Evolutionary conservation across 1,140 invertebrate genomes (phyloP).

Genomic region (Cyrtorhinus lividipennis): DNA sequence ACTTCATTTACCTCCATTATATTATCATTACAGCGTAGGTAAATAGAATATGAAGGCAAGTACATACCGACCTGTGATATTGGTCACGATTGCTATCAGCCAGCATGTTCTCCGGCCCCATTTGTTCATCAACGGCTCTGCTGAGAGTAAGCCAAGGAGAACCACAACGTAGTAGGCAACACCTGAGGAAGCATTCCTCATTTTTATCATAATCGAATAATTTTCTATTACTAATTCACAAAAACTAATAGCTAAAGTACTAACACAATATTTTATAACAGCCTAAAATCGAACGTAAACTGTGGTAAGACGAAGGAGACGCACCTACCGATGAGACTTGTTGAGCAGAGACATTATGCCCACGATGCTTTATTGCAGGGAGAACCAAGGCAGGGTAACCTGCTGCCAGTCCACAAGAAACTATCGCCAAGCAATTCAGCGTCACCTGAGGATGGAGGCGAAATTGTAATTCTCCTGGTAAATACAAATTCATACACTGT

Average conservation of each 20-base stretch:
- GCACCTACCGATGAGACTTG: constrained; percentile 7
- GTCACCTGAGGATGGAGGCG: no score
- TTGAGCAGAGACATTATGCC: not conserved
- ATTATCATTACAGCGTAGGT: no score
- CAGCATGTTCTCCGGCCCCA: not conserved
- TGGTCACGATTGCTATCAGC: not conserved
- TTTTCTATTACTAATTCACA: no score
- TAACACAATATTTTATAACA: no score
- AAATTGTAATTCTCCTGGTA: no score
- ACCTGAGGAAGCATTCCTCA: no score
- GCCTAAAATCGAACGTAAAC: not conserved
- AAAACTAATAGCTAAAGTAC: no score
- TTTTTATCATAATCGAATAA: no score
- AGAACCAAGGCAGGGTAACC: not conserved
- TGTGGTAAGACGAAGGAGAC: not conserved
- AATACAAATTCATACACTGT: no score
- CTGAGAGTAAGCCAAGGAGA: not conserved
- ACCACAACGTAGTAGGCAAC: not conserved
- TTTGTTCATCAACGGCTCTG: not conserved
- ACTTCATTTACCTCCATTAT: no score
- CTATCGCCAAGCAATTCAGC: not conserved
- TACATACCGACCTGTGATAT: not conserved
- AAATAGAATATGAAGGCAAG: no score
- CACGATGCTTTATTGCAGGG: not conserved
- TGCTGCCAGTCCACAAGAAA: not conserved